Evolutionary conservation across 2,888 invertebrate genomes (phyloP).

Genomic region (Agelastica alni): DNA sequence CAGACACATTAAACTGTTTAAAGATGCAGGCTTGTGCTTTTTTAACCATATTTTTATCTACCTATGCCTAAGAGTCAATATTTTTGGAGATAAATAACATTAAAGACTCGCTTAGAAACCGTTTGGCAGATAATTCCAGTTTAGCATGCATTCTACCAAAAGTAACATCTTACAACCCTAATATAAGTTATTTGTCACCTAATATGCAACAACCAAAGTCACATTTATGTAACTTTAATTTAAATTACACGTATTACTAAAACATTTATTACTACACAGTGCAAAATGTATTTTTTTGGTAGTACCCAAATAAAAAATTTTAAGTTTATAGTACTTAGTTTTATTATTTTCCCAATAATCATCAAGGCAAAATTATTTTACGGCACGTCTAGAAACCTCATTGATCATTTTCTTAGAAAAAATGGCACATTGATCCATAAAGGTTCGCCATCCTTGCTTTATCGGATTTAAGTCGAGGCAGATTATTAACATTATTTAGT

Average conservation of each 20-base stretch:
- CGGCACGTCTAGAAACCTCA: too few relatives aligned
- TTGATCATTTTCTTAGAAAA: too few relatives aligned
- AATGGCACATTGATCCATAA: too few relatives aligned
- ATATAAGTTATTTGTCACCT: slow-evolving; percentile 10
- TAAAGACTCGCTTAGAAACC: slow-evolving; percentile 34
- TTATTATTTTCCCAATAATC: too few relatives aligned
- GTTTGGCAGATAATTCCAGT: slow-evolving; percentile 35
- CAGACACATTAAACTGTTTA: slow-evolving; percentile 22
- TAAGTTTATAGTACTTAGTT: too few relatives aligned
- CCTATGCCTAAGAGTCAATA: slow-evolving; percentile 33
- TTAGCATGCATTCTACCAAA: slow-evolving; percentile 22
- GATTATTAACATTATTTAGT: too few relatives aligned
- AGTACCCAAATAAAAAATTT: slow-evolving; percentile 9
- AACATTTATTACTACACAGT: too few relatives aligned
- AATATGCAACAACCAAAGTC: slow-evolving; percentile 9
- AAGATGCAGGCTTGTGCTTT: slow-evolving; percentile 26
- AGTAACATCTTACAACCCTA: slow-evolving; percentile 1
- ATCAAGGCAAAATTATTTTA: too few relatives aligned
- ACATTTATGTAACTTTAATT: slow-evolving; percentile 8
- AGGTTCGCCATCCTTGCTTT: too few relatives aligned
- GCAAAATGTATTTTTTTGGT: slow-evolving; percentile 4
- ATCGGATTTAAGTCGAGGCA: too few relatives aligned
- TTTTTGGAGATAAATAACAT: slow-evolving; percentile 33
- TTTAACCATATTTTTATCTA: slow-evolving; percentile 32
- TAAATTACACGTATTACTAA: background rate